Conservation (phyloP, 2,888 invertebrate genomes). For the Cephus pulcher region DNA sequence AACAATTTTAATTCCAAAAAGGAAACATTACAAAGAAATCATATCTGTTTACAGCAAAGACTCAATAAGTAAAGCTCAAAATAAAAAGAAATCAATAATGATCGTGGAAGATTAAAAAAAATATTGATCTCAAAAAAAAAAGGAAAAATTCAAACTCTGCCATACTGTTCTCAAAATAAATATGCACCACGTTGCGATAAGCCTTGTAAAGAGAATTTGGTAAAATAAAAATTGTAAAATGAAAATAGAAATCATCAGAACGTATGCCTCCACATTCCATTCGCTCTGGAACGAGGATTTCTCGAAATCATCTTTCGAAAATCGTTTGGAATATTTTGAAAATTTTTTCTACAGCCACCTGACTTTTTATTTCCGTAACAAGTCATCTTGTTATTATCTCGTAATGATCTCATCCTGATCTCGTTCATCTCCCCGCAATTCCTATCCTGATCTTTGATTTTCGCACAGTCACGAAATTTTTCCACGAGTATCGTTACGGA, state of each 20-base stretch:
- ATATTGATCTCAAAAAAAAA: too few relatives aligned
- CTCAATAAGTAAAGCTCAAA: not conserved
- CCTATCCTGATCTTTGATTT: not conserved
- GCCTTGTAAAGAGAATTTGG: not conserved
- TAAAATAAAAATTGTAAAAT: not conserved
- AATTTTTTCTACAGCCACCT: not conserved
- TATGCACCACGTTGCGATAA: not conserved
- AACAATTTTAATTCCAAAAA: not conserved
- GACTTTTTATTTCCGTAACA: not conserved
- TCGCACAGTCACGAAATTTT: slow-evolving; percentile 34
- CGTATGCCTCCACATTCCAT: not conserved
- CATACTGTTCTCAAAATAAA: not conserved
- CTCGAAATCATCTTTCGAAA: not conserved
- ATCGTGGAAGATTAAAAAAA: slow-evolving; percentile 1
- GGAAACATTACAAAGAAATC: not conserved
- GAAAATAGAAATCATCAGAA: not conserved
- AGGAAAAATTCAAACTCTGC: too few relatives aligned
- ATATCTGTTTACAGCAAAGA: not conserved
- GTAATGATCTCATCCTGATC: not conserved
- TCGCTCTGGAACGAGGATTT: not conserved
- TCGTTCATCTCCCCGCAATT: not conserved
- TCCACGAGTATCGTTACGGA: slow-evolving; percentile 55
- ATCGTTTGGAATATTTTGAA: not conserved
- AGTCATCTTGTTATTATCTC: not conserved
- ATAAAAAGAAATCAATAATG: not conserved